Percentiles rank a stretch among this genome's conserved stretches.
Evolutionary conservation across 2,113 vertebrate genomes (phyloP).

Genomic region (Epinephelus lanceolatus): DNA sequence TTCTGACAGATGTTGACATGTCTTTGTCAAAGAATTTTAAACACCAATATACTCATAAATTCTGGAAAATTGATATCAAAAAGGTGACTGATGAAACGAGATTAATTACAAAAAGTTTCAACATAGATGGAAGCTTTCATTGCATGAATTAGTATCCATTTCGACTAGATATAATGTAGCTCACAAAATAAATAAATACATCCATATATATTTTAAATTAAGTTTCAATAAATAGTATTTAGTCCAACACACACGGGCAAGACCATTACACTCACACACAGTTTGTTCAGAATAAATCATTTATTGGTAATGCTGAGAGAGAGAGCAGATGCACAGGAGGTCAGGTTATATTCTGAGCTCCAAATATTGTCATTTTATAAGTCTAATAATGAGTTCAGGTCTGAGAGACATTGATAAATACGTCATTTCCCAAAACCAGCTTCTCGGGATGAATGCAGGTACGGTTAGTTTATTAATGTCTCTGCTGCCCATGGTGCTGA

Average conservation of each 20-base stretch:
- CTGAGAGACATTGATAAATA: neutral
- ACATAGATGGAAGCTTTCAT: too few relatives aligned
- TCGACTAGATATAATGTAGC: neutral
- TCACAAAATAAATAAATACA: too few relatives aligned
- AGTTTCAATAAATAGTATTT: neutral
- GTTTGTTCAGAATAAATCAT: neutral
- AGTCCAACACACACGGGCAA: neutral
- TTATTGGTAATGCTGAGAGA: neutral
- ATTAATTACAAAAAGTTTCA: neutral
- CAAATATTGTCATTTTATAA: neutral
- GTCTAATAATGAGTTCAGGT: neutral
- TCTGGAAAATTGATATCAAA: neutral
- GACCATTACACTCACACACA: neutral
- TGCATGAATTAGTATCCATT: neutral
- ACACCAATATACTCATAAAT: too few relatives aligned
- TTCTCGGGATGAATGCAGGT: neutral
- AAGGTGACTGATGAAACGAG: neutral
- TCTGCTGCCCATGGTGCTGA: slow-evolving; percentile 33
- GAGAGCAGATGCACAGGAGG: neutral
- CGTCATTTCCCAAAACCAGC: neutral
- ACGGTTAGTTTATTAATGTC: neutral
- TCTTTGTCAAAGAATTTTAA: too few relatives aligned
- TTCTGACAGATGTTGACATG: neutral
- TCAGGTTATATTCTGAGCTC: neutral
- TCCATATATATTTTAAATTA: too few relatives aligned